Conservation (phyloP, 2,797 vertebrate genomes). For the Cryptoprocta ferox region DNA sequence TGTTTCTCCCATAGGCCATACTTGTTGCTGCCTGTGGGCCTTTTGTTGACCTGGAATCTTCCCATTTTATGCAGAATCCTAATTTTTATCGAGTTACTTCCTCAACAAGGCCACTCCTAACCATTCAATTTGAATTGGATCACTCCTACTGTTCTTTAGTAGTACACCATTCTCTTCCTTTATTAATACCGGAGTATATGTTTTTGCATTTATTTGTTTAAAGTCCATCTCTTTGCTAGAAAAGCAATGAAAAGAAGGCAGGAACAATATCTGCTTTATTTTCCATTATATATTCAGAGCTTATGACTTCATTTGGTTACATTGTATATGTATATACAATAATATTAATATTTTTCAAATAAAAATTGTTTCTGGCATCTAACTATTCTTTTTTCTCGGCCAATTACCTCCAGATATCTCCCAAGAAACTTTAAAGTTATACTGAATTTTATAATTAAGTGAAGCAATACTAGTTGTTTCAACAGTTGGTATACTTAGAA, state of each 20-base stretch:
- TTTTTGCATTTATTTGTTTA: not conserved
- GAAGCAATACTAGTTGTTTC: not conserved
- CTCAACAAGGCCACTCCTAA: not conserved
- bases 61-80: not conserved
- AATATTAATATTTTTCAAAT: constrained; percentile 12
- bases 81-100: not conserved
- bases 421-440: not conserved
- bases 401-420: not conserved
- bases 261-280: not conserved
- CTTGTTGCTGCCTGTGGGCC: not conserved
- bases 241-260: not conserved
- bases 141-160: not conserved
- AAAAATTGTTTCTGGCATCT: not conserved
- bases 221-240: not conserved
- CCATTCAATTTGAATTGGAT: not conserved
- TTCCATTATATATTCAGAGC: not conserved
- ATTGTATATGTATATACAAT: not conserved
- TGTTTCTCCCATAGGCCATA: not conserved
- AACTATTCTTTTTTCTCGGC: not conserved
- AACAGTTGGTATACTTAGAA: not conserved
- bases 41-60: not conserved
- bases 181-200: not conserved
- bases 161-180: not conserved
- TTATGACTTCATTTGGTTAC: not conserved
- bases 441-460: not conserved